phyloP scores from a whole-genome alignment of 2,113 vertebrate species.

The Thermophis baileyi region DNA sequence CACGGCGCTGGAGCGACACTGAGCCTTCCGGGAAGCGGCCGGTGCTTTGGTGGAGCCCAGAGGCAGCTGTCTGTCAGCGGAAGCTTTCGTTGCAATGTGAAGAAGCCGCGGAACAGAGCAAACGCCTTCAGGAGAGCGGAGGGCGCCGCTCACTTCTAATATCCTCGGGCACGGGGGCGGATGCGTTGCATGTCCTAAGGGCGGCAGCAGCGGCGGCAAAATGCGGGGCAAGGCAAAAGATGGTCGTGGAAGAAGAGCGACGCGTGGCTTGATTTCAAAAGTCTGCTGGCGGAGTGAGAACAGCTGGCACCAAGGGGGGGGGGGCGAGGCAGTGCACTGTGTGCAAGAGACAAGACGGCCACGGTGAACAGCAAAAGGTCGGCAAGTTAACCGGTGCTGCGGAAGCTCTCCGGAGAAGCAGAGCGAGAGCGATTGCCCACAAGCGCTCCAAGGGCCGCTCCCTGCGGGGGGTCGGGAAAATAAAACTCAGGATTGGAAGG shows the following conservation, averaged over 20 bases:
- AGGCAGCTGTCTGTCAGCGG: neutral
- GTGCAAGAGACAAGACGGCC: no score
- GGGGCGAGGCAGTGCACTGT: no score
- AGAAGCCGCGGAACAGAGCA: neutral
- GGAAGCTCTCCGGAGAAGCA: no score
- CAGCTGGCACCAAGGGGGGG: no score
- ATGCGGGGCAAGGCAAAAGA: neutral
- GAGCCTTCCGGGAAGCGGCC: neutral
- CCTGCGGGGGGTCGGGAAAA: no score
- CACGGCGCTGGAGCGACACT: no score
- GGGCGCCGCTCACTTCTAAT: neutral
- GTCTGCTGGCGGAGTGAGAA: no score
- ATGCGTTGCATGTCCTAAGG: no score
- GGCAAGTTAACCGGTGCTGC: neutral
- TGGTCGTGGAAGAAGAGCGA: neutral
- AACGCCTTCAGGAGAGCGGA: neutral
- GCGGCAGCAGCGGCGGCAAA: neutral
- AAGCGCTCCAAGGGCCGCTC: neutral
- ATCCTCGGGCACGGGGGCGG: no score
- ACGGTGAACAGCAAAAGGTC: no score
- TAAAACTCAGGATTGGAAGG: no score
- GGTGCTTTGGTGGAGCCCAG: neutral
- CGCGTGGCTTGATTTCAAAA: neutral
- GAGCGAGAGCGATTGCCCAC: neutral
- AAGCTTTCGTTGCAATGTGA: neutral